Percentiles rank a stretch among this genome's conserved stretches.
Conservation (phyloP, 2,113 vertebrate species). For the Amblyopsis rosae region DNA sequence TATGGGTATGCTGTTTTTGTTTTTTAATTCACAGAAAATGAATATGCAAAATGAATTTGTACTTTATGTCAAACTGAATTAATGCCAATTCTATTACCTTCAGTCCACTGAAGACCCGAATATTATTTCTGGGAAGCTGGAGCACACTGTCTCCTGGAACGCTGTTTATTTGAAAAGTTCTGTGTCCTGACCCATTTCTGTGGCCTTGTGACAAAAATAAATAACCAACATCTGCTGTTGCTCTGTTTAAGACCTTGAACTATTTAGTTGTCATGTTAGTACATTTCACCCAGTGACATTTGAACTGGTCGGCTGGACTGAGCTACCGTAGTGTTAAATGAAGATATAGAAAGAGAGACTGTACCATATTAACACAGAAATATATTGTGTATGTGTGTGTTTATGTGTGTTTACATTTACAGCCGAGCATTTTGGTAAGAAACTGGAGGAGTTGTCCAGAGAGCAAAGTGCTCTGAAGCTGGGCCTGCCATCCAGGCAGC, state of each 20-base stretch:
- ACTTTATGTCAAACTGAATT: not conserved
- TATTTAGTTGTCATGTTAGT: not conserved
- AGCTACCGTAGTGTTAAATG: not conserved
- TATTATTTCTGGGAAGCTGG: not conserved
- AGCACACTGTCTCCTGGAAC: constrained; percentile 1
- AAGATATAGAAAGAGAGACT: not conserved
- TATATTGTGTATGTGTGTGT: constrained; percentile 21
- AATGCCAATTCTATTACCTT: not conserved
- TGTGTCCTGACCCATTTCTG: constrained; percentile 41
- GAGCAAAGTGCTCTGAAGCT: constrained; percentile 77
- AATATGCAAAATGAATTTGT: not conserved
- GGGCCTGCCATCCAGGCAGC: constrained; percentile 85
- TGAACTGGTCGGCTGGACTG: not conserved
- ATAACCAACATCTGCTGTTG: constrained; percentile 32
- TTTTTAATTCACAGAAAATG: not conserved
- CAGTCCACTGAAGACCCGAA: constrained; percentile 7
- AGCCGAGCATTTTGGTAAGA: constrained; percentile 83
- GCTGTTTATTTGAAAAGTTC: constrained; percentile 27
- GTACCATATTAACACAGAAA: not conserved
- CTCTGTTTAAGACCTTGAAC: constrained; percentile 14
- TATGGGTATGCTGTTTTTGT: no score
- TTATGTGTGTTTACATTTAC: constrained; percentile 22
- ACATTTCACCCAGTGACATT: not conserved
- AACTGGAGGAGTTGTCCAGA: constrained; percentile 82
- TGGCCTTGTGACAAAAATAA: constrained; percentile 48